A percentile compares a stretch with the other conserved stretches of the same genome.
phyloP scores from a whole-genome alignment of 92 coral and sea anemone genomes.

The Palythoa grandis region DNA sequence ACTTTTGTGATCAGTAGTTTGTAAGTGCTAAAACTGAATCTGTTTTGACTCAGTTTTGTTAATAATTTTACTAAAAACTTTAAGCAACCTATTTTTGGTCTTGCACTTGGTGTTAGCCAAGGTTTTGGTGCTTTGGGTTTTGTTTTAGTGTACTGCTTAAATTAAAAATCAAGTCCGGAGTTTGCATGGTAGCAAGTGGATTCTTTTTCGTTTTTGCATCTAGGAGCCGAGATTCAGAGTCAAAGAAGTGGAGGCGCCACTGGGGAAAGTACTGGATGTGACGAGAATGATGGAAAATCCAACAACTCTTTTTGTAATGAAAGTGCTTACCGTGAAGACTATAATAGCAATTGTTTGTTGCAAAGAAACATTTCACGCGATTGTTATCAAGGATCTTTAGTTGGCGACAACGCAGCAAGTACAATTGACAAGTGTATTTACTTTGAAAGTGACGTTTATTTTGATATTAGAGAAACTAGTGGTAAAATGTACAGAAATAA shows the following conservation, averaged over 20 bases:
- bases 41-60: too few species aligned
- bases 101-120: too few species aligned
- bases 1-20: too few species aligned
- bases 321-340: not conserved
- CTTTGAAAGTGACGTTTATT: conserved; percentile 44
- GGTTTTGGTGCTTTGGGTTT: too few species aligned
- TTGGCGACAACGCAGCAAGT: not conserved
- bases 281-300: not conserved
- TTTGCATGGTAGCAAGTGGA: conserved; percentile 24
- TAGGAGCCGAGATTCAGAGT: conserved; percentile 24
- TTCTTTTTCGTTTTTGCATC: conserved; percentile 15
- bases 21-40: too few species aligned
- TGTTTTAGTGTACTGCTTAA: too few species aligned
- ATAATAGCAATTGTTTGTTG: not conserved
- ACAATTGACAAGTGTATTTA: conserved; percentile 11
- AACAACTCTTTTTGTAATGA: not conserved
- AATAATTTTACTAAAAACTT: too few species aligned
- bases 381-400: not conserved
- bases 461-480: conserved; percentile 28
- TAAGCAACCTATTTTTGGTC: too few species aligned
- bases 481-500: conserved; percentile 23
- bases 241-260: conserved; percentile 51
- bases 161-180: too few species aligned
- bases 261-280: conserved; percentile 77
- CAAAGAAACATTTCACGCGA: not conserved